These are phyloP conservation scores for Baccha elongata DNA, from an alignment of 2,888 invertebrate species.

Conservation along the genomic window DNA sequence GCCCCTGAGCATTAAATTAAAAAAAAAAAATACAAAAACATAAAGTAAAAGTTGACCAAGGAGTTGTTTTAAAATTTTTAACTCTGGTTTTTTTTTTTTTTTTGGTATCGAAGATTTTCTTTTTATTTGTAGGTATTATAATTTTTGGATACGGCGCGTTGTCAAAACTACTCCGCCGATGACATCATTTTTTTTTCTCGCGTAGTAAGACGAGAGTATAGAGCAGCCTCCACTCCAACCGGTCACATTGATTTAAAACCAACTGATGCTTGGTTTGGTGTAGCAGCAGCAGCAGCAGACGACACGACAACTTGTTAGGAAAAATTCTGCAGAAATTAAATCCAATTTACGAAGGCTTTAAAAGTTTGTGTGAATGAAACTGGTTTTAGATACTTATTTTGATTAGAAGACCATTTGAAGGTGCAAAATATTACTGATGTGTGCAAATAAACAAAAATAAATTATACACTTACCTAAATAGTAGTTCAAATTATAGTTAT, in stretches of 20 bases:
- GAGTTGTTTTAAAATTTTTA: conserved; percentile 41
- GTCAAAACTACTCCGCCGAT: conserved; percentile 23
- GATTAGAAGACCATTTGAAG: conserved; percentile 64
- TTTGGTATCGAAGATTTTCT: conserved; percentile 35
- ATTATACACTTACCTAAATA: not conserved
- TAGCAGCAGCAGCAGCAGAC: not conserved
- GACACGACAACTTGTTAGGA: conserved; percentile 41
- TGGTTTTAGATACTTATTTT: conserved; percentile 57
- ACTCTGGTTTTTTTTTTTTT: conserved; percentile 7
- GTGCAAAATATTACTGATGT: conserved; percentile 48
- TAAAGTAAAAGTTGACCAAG: conserved; percentile 63
- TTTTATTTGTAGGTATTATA: not conserved
- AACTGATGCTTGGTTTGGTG: conserved; percentile 28
- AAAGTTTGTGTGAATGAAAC: conserved; percentile 51
- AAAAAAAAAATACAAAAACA: not conserved
- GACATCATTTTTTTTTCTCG: conserved; percentile 57
- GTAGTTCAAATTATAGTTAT: too few species aligned
- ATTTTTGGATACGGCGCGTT: conserved; percentile 22
- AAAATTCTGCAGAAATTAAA: conserved; percentile 38
- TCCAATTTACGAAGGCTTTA: conserved; percentile 17
- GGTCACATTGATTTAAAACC: conserved; percentile 47
- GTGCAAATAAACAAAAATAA: conserved; percentile 39
- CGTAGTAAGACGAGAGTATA: conserved; percentile 18
- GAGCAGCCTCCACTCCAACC: conserved; percentile 32
- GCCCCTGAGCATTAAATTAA: conserved; percentile 34